Base-by-base conservation (phyloP, 2,797 vertebrate species). In the Sebastes hubbsi region DNA sequence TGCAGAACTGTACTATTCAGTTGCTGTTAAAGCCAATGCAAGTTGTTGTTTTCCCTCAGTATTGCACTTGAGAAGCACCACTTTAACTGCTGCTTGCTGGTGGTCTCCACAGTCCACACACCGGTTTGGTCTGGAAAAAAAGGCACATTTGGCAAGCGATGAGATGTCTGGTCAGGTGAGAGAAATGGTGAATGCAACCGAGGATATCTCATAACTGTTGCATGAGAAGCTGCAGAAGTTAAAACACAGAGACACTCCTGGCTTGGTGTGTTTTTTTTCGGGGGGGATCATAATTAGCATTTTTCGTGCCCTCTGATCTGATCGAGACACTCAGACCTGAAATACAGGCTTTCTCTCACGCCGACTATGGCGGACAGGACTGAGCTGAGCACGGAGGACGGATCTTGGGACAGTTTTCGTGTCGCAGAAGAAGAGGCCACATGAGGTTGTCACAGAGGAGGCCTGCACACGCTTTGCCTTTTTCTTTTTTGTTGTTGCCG, bases 361-460 rank as follows among this genome's bases (percentile, higher is more conserved):
- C 88, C 86, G 90, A 86, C 87, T 70, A 95, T 95, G 96, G 94
- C 91, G 91, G 89, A 85, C 83, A 89, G 86, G 80, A 91, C 86
- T 69, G 91, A 88, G 63, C 60, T 84, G 83, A 75, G 82, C 75
- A 36, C 81, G 85, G 92, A 89, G 91, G 92, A 94, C 89, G 86
- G 91, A 84, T 93, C 88, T 78, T 62, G 92, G 95, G 94, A 94
- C 94, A 58, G 42, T 83, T 84, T 87, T 77, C 78, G 86, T 84
- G 91, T 91, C 81, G 91, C 91, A 85, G 92, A 91, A 75, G 94
- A 94, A 38, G 36, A 38, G 90, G 94, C 95, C 92, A 91, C 94
- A 92, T 95, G 95, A 96, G 94, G 93, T 92, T 92, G 91, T 91
- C 89, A 87, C 36, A 38, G 36, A 38, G 36, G 86, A 87, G 91